Evolutionary conservation across 2,113 vertebrate species (phyloP).

Genomic region (Coptodon bakossiorum): DNA sequence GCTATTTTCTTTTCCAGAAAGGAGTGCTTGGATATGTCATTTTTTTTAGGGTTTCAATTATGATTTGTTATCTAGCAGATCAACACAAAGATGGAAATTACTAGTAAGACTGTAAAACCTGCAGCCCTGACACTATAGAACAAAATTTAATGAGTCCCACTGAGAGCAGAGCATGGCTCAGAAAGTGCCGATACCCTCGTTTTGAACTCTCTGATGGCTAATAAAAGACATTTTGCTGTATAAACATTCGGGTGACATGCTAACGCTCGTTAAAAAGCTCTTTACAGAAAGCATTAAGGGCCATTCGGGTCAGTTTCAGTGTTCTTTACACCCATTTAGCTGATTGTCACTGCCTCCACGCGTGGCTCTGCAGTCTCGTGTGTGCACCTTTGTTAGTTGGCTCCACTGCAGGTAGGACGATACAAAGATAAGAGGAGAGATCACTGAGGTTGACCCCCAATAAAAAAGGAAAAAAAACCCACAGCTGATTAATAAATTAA

Average conservation of each 20-base stretch:
- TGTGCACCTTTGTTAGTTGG: neutral
- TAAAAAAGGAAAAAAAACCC: rapidly evolving
- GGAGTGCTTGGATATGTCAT: neutral
- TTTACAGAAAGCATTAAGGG: constrained; percentile 25
- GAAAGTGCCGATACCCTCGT: neutral
- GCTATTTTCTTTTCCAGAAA: neutral
- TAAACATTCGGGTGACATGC: neutral
- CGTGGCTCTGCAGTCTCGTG: neutral
- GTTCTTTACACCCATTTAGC: neutral
- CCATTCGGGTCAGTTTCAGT: neutral
- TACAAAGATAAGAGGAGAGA: neutral
- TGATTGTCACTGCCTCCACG: neutral
- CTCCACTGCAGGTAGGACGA: neutral
- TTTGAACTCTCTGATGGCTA: neutral
- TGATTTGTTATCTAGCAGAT: neutral
- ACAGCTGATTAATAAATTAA: neutral
- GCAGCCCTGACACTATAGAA: neutral
- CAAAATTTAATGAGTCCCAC: neutral
- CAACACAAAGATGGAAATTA: neutral
- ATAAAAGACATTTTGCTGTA: constrained; percentile 15
- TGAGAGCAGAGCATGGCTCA: neutral
- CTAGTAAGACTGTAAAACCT: neutral
- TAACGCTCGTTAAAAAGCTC: neutral
- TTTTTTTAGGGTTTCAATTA: neutral
- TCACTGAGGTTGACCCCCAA: neutral